A percentile compares a stretch with the other conserved stretches of the same genome.
These are phyloP conservation scores for Halcyon badia DNA, from an alignment of 2,797 vertebrate species.

Conservation along the genomic window DNA sequence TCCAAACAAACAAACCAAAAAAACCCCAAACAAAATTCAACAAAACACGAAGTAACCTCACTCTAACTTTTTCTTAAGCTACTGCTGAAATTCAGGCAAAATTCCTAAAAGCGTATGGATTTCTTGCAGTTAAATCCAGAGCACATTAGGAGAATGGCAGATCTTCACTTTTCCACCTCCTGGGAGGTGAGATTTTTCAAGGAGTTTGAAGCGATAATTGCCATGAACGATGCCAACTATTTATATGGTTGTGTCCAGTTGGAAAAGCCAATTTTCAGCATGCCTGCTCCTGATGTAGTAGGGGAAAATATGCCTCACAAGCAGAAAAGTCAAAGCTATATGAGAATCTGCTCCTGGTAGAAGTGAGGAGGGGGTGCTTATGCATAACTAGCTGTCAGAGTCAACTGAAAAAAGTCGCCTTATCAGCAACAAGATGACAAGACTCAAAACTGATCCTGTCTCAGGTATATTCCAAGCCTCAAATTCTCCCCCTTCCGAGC, in stretches of 20 bases:
- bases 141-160: background rate
- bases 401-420: background rate
- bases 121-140: conserved; percentile 13
- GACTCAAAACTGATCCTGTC: background rate
- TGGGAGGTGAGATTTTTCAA: background rate
- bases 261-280: conserved; percentile 54
- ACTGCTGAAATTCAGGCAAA: background rate
- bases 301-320: background rate
- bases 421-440: background rate
- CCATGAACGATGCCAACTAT: background rate
- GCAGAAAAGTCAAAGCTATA: conserved; percentile 32
- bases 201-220: conserved; percentile 25
- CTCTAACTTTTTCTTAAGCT: background rate
- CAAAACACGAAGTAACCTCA: background rate
- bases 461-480: background rate
- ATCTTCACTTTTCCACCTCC: background rate
- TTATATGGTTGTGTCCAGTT: background rate
- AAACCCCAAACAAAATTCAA: background rate
- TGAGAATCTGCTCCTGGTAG: background rate
- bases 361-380: background rate
- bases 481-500: background rate
- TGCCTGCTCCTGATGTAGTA: background rate
- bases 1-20: background rate
- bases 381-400: background rate
- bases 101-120: background rate